phyloP scores from a whole-genome alignment of 1,140 invertebrate genomes.

The Drosophila lini region DNA sequence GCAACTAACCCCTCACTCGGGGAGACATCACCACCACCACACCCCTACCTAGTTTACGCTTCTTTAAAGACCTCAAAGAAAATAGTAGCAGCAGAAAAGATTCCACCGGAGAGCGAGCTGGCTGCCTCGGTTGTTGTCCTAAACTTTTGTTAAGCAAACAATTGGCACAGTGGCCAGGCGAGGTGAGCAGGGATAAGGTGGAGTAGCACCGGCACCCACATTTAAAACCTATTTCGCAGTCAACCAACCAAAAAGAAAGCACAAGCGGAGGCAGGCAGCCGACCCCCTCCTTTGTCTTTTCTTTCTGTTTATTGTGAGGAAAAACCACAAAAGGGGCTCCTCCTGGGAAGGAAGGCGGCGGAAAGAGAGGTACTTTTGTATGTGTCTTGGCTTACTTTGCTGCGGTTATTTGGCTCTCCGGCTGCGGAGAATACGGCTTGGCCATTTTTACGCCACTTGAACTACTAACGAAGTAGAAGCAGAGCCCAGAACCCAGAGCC shows the following conservation, averaged over 20 bases:
- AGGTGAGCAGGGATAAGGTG: conserved; percentile 22
- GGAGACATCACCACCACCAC: neutral
- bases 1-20: conserved; percentile 33
- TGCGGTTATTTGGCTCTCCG: conserved; percentile 67
- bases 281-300: conserved; percentile 34
- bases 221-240: conserved; percentile 77
- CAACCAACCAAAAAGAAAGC: conserved; percentile 73
- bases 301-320: conserved; percentile 63
- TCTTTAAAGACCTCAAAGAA: conserved; percentile 69
- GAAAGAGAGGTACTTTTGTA: conserved; percentile 3
- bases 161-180: conserved; percentile 72
- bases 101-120: conserved; percentile 1
- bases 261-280: conserved; percentile 18
- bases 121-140: conserved; percentile 53
- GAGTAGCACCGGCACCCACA: conserved; percentile 34
- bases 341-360: conserved; percentile 14
- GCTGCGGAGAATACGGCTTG: conserved; percentile 44
- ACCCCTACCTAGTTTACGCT: conserved; percentile 64
- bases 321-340: conserved; percentile 72
- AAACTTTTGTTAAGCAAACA: conserved; percentile 84
- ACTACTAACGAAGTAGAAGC: conserved; percentile 81
- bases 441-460: conserved; percentile 82
- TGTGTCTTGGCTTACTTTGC: conserved; percentile 72
- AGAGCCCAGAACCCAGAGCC: conserved; percentile 10
- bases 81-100: conserved; percentile 39